Conservation (phyloP, 2,888 invertebrate genomes). For the Heteropelma amictum region DNA sequence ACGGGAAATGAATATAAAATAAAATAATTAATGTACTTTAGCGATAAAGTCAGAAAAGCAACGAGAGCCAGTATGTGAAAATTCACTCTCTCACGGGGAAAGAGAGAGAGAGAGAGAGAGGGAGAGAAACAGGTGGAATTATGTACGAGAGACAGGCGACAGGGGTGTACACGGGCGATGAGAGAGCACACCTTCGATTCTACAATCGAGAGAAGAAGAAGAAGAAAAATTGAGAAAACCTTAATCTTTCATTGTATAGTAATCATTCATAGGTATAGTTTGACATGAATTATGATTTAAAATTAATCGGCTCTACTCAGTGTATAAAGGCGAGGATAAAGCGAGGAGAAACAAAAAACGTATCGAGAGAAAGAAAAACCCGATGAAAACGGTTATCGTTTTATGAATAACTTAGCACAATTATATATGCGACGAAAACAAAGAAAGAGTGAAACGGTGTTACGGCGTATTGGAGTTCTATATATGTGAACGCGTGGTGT, state of each 20-base stretch:
- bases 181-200: conserved; percentile 59
- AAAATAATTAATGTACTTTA: conserved; percentile 4
- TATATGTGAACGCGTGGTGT: conserved; percentile 22
- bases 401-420: conserved; percentile 74
- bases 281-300: conserved; percentile 74
- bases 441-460: background rate
- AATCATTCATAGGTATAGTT: conserved; percentile 76
- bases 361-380: background rate
- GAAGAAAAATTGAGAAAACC: conserved; percentile 57
- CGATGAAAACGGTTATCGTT: conserved; percentile 54
- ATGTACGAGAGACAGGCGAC: conserved; percentile 64
- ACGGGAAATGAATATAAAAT: conserved; percentile 13
- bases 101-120: conserved; percentile 11
- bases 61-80: background rate
- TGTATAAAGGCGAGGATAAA: conserved; percentile 70
- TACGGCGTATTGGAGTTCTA: conserved; percentile 17
- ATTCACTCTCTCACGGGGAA: conserved; percentile 5
- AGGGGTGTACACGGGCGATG: conserved; percentile 61
- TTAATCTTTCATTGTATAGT: conserved; percentile 77
- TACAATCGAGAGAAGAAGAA: conserved; percentile 11
- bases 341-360: conserved; percentile 58
- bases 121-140: conserved; percentile 9
- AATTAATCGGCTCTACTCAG: conserved; percentile 75
- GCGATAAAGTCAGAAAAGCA: background rate
- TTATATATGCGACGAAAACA: conserved; percentile 64